Base-by-base conservation (phyloP, 2,113 vertebrate genomes). In the Scalopus aquaticus region DNA sequence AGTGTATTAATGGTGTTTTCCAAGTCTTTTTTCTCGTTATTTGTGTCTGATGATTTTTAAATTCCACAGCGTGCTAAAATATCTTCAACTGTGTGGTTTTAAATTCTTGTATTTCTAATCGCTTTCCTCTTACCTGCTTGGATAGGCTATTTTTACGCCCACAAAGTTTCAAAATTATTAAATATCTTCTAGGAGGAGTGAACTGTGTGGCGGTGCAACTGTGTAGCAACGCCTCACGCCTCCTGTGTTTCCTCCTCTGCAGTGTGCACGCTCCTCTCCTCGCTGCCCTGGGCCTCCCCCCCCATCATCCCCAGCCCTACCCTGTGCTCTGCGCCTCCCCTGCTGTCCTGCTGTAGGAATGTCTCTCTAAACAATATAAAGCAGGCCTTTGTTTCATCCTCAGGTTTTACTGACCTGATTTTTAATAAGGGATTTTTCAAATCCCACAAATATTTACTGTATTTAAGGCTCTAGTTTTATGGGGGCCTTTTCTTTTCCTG, bases 41-140 rank as follows among this genome's bases (percentile, higher is more conserved):
- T 93, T 83, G 69, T 84, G 65, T 44, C 49, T 69, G 19, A 8
- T 79, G 60, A 70, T 73, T 90, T 94, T 70, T 46, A 93, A 86
- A 93, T 80, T 80, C 35, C 88, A 28, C 51, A 49, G 46, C 76
- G 16, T 74, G 42, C 58, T 84, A 96, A 30, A 56, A 42, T 83
- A 72, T 49, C 60, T 80, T 85, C 84, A 73, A 83, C 39, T 28
- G 11, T 9, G 42, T 35, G 51, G 35, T 72, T 89, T 83, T 86
- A 58, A 35, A 67, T 62, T 88, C 49, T 35, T 62, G 2, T 56
- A 78, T 58, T 76, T 91, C 73, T 88, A 84, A 88, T 17, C 64
- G 65, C 12, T 85, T 67, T 84, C 17, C 32, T 37, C 78, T 82
- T 46, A 62, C 4, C 62, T 39, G 67, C 35, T 83, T 65, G 49